Evolutionary conservation across 2,797 vertebrate species (phyloP).

Genomic region (Eulemur coronatus): DNA sequence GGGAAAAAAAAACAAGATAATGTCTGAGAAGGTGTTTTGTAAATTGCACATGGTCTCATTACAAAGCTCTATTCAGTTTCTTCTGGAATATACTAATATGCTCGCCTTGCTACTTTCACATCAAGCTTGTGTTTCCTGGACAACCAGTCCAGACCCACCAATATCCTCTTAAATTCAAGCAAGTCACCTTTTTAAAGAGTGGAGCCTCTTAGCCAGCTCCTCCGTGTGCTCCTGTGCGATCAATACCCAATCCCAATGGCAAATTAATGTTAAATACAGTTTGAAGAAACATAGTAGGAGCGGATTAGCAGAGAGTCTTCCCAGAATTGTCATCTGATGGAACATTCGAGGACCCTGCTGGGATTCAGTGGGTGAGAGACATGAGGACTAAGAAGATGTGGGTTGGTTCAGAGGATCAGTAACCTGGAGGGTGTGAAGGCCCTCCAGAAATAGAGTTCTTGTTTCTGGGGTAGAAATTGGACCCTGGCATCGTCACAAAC

Average conservation of each 20-base stretch:
- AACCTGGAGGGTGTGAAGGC: neutral
- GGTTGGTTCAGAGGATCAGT: neutral
- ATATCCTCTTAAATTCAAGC: neutral
- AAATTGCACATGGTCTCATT: neutral
- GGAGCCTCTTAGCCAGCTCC: neutral
- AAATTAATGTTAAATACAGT: slow-evolving; percentile 59
- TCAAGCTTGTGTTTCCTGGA: neutral
- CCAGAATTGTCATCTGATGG: neutral
- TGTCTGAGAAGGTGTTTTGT: neutral
- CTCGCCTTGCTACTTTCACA: neutral
- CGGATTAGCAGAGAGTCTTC: neutral
- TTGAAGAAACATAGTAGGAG: slow-evolving; percentile 7
- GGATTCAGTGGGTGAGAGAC: neutral
- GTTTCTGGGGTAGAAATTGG: neutral
- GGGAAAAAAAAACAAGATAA: neutral
- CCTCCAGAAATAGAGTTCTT: slow-evolving; percentile 26
- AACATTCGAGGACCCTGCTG: neutral
- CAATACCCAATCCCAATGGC: slow-evolving; percentile 54
- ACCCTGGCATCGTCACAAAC: neutral
- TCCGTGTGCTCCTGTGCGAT: neutral
- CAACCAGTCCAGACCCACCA: neutral
- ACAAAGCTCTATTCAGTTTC: neutral
- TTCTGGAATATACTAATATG: neutral
- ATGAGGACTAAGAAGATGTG: neutral
- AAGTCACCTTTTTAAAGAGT: neutral